Evolutionary conservation across 2,888 invertebrate species (phyloP).

Genomic region (Entomobrya proxima): DNA sequence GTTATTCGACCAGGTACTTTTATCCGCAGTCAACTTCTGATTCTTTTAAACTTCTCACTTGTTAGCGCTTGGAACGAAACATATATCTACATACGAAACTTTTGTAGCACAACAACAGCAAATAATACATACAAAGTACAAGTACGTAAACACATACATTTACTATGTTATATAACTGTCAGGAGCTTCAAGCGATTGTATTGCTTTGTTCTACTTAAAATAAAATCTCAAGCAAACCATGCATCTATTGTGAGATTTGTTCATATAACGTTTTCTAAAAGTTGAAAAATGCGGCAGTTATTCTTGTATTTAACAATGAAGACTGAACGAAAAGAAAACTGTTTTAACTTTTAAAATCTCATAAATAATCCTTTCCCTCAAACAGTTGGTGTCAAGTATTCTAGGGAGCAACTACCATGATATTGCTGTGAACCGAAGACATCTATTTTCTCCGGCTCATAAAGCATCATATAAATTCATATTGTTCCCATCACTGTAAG

Average conservation of each 20-base stretch:
- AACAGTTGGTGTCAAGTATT: constrained; percentile 15
- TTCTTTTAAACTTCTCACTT: constrained; percentile 26
- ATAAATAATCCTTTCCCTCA: constrained; percentile 57
- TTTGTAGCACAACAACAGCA: no score
- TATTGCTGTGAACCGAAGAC: constrained; percentile 29
- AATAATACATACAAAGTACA: no score
- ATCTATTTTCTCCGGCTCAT: constrained; percentile 36
- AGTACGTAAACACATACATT: no score
- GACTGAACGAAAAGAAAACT: constrained; percentile 32
- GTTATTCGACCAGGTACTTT: constrained; percentile 1
- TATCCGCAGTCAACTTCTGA: constrained; percentile 13
- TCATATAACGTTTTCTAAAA: constrained; percentile 28
- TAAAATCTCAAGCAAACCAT: constrained; percentile 44
- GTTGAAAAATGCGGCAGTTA: constrained; percentile 38
- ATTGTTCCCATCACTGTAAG: background rate
- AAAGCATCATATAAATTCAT: background rate
- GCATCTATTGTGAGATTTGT: background rate
- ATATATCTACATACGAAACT: background rate
- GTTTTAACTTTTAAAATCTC: constrained; percentile 64
- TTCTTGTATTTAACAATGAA: constrained; percentile 43
- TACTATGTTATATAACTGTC: no score
- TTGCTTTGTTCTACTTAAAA: constrained; percentile 26
- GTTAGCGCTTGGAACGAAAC: background rate
- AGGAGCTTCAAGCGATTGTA: background rate
- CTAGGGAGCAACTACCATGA: constrained; percentile 20